These are phyloP conservation scores for Herminia tarsipennalis DNA, from an alignment of 2,888 invertebrate species.

Conservation along the genomic window DNA sequence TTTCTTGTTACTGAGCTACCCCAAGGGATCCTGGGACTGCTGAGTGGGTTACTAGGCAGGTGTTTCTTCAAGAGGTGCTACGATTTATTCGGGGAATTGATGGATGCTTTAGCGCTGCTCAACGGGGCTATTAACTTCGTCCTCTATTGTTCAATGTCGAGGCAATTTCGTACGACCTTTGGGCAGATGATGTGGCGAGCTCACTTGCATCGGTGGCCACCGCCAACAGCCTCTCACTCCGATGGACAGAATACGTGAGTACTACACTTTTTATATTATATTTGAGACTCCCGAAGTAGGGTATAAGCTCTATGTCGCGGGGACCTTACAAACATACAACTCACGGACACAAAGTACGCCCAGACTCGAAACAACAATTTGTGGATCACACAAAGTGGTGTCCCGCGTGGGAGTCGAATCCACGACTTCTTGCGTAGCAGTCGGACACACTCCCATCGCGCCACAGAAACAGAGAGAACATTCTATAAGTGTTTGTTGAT, in stretches of 20 bases:
- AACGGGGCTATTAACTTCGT: conserved; percentile 98
- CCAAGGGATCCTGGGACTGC: conserved; percentile 87
- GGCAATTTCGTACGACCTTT: conserved; percentile 91
- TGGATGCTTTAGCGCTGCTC: conserved; percentile 95
- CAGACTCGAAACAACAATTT: no score
- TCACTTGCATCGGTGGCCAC: conserved; percentile 75
- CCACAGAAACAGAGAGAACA: no score
- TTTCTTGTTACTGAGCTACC: conserved; percentile 96
- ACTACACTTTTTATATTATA: no score
- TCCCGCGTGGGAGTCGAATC: no score
- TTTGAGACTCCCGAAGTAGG: no score
- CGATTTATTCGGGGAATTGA: conserved; percentile 92
- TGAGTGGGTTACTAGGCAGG: conserved; percentile 81
- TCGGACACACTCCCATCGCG: no score
- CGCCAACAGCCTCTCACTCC: conserved; percentile 84
- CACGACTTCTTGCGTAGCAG: no score
- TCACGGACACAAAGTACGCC: no score
- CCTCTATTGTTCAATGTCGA: conserved; percentile 97
- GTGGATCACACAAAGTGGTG: no score
- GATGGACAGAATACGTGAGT: conserved; percentile 88
- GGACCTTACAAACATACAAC: no score
- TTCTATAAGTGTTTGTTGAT: conserved; percentile 29
- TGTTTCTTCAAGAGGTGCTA: conserved; percentile 94
- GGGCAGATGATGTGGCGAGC: conserved; percentile 78
- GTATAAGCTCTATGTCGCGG: no score